phyloP scores from a whole-genome alignment of 2,113 vertebrate species.

The Bucco capensis region DNA sequence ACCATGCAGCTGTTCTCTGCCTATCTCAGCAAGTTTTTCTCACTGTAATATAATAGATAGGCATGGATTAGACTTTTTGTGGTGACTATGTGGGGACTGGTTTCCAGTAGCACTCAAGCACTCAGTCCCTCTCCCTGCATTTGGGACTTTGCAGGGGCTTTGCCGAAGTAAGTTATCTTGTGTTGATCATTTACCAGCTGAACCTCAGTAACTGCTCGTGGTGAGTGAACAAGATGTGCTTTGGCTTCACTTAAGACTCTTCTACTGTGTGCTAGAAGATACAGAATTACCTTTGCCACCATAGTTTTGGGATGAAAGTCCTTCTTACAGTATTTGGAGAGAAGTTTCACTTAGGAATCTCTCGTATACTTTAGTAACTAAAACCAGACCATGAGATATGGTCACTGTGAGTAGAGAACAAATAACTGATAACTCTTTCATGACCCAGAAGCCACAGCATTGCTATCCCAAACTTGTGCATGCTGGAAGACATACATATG shows the following conservation, averaged over 20 bases:
- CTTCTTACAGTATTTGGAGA: neutral
- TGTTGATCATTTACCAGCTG: neutral
- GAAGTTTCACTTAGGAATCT: neutral
- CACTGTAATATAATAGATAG: neutral
- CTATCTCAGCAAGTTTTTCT: neutral
- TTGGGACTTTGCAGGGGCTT: neutral
- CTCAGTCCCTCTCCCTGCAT: neutral
- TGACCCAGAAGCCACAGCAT: neutral
- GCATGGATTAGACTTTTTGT: neutral
- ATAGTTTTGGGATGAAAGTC: neutral
- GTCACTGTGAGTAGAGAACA: neutral
- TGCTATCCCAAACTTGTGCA: neutral
- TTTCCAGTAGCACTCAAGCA: neutral
- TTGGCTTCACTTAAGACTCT: neutral
- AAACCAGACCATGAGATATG: fast-evolving
- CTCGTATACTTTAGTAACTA: neutral
- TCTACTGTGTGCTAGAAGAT: neutral
- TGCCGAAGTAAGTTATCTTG: neutral
- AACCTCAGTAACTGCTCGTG: neutral
- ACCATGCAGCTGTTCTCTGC: neutral
- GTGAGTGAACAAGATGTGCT: neutral
- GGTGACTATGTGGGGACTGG: neutral
- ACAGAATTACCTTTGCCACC: neutral
- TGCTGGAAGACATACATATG: neutral
- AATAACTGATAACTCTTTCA: neutral